Evolutionary conservation across 2,113 vertebrate genomes (phyloP).

Genomic region (Pimephales promelas): DNA sequence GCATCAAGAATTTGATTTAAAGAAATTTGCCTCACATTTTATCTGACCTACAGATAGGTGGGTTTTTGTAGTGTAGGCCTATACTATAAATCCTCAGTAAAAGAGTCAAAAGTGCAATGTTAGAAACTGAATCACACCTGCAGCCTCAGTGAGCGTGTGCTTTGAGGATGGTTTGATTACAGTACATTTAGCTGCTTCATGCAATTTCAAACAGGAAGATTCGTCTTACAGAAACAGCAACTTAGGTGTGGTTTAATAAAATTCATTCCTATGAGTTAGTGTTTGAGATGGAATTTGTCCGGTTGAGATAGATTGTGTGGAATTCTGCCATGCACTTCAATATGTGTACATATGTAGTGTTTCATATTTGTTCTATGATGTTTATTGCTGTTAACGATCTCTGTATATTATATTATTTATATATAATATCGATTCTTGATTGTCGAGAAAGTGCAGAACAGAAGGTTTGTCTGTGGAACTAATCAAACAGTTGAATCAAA

Average conservation of each 20-base stretch:
- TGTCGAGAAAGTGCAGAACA: neutral
- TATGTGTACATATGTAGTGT: neutral
- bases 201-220: neutral
- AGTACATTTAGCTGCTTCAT: neutral
- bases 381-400: neutral
- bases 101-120: neutral
- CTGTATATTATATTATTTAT: neutral
- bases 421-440: neutral
- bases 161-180: constrained; percentile 12
- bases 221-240: neutral
- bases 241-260: neutral
- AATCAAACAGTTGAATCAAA: too few species aligned
- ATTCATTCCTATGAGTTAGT: neutral
- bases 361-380: neutral
- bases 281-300: neutral
- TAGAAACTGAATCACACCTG: constrained; percentile 10
- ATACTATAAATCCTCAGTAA: neutral
- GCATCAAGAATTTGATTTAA: neutral
- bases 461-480: neutral
- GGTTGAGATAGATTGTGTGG: neutral
- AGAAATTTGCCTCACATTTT: neutral
- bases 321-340: constrained; percentile 1
- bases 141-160: neutral
- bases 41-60: neutral
- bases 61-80: neutral